Conservation (phyloP, 2,797 vertebrate species). For the Poeciliopsis infans region DNA sequence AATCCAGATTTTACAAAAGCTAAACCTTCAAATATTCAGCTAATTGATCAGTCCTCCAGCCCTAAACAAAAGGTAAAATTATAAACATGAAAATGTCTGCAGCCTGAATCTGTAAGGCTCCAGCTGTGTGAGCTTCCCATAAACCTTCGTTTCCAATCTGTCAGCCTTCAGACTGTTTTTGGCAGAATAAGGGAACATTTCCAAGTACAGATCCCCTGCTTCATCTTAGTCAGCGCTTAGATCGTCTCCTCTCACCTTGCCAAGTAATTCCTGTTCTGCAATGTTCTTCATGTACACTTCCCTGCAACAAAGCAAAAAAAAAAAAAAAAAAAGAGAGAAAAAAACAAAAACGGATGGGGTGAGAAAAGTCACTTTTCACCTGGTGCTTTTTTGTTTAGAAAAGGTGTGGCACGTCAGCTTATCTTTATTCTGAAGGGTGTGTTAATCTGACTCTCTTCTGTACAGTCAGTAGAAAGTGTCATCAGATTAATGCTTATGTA, state of each 20-base stretch:
- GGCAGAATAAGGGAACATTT: slow-evolving; percentile 17
- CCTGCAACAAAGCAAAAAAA: slow-evolving; percentile 74
- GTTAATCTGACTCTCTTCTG: slow-evolving; percentile 15
- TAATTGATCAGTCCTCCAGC: no score
- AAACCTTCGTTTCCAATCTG: not conserved
- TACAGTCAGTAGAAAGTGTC: slow-evolving; percentile 11
- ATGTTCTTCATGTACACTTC: slow-evolving; percentile 94
- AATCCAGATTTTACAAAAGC: no score
- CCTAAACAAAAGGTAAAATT: not conserved
- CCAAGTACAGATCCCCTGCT: slow-evolving; percentile 7
- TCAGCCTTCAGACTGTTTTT: slow-evolving; percentile 17
- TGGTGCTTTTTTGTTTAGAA: slow-evolving; percentile 17
- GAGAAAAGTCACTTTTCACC: slow-evolving; percentile 4
- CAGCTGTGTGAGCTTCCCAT: slow-evolving; percentile 2
- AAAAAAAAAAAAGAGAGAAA: no score
- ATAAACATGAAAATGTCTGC: not conserved
- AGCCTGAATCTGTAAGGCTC: not conserved
- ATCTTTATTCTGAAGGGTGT: slow-evolving; percentile 10
- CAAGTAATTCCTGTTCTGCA: slow-evolving; percentile 94
- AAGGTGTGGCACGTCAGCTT: slow-evolving; percentile 10
- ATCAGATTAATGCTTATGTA: slow-evolving; percentile 32
- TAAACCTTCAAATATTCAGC: no score
- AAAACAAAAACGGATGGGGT: not conserved
- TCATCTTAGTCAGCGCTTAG: slow-evolving; percentile 5
- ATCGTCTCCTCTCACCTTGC: slow-evolving; percentile 87